phyloP scores from a whole-genome alignment of 2,113 vertebrate genomes.

The Corythaeola cristata region DNA sequence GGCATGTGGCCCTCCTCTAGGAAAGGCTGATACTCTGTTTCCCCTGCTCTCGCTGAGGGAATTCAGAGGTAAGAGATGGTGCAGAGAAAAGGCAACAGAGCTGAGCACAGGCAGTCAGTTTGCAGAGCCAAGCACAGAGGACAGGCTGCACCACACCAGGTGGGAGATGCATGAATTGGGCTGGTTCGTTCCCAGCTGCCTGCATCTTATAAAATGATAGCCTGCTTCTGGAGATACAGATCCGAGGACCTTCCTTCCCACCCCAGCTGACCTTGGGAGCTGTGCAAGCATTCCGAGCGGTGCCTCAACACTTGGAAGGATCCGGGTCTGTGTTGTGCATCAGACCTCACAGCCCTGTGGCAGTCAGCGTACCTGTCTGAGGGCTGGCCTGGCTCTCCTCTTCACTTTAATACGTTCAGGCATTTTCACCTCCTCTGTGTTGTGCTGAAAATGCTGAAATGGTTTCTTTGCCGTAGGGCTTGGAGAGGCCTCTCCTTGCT shows the following conservation, averaged over 20 bases:
- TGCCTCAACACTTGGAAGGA: background rate
- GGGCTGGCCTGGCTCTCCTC: background rate
- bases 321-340: background rate
- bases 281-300: background rate
- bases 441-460: background rate
- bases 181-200: background rate
- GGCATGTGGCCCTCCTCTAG: background rate
- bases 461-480: background rate
- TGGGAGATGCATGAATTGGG: background rate
- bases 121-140: background rate
- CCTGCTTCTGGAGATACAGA: background rate
- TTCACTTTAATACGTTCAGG: background rate
- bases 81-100: background rate
- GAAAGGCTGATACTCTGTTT: background rate
- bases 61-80: background rate
- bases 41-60: background rate
- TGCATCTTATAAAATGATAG: background rate
- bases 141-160: background rate
- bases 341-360: background rate
- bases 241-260: background rate
- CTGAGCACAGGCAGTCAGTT: background rate
- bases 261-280: background rate
- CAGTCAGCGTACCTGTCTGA: accelerated
- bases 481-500: background rate
- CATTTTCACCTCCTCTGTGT: background rate